These are phyloP conservation scores for Penaeus chinensis DNA, from an alignment of 1,140 invertebrate genomes.

Conservation along the genomic window DNA sequence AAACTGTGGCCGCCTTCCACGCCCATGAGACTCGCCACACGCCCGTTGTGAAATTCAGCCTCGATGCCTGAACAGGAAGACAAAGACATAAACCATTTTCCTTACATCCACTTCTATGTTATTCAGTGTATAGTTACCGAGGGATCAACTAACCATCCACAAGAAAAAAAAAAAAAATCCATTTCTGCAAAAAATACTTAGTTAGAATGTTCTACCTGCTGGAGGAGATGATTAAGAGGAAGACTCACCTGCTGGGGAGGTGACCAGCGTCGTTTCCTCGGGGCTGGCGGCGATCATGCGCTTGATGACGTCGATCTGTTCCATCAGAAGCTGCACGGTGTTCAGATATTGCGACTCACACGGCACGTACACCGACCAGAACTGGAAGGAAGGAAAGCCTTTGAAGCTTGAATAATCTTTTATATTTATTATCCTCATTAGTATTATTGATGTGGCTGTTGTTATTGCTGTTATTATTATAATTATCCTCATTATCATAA, in stretches of 20 bases:
- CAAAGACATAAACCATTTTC: neutral
- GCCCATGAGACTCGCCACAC: constrained; percentile 71
- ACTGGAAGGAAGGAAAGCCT: constrained; percentile 64
- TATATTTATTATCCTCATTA: too few species aligned
- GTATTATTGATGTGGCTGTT: too few species aligned
- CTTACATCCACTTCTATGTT: neutral
- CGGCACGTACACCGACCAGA: constrained; percentile 68
- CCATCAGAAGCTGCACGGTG: constrained; percentile 66
- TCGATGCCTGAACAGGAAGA: constrained; percentile 67
- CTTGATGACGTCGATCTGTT: constrained; percentile 69
- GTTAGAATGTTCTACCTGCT: neutral
- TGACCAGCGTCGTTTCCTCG: constrained; percentile 66
- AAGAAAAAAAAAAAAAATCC: neutral
- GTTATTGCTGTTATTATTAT: too few species aligned
- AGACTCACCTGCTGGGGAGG: constrained; percentile 67
- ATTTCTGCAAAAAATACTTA: neutral
- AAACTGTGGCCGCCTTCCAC: constrained; percentile 82
- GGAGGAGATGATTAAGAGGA: neutral
- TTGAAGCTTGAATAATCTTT: too few species aligned
- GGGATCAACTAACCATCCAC: neutral
- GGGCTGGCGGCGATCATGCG: constrained; percentile 67
- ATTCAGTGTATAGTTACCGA: neutral
- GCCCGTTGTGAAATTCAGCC: constrained; percentile 67
- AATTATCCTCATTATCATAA: too few species aligned
- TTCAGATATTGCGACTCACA: constrained; percentile 67